Conservation (phyloP, 2,888 invertebrate genomes). For the Kryphioiulus occultus region DNA sequence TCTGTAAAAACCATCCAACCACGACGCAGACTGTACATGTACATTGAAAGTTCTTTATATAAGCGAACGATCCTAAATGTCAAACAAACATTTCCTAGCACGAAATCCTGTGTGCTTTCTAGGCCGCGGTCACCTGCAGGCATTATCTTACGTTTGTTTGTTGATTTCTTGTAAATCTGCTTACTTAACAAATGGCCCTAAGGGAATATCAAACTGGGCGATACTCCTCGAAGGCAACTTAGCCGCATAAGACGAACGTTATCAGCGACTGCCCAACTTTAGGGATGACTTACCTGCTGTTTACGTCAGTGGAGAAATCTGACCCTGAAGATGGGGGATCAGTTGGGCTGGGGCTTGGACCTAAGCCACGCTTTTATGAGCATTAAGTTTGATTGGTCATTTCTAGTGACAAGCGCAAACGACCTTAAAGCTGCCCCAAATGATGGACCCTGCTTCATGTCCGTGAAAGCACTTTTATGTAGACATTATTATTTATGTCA, state of each 20-base stretch:
- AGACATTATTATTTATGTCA: not conserved
- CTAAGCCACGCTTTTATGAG: not conserved
- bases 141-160: not conserved
- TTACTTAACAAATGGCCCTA: not conserved
- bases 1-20: too few relatives aligned
- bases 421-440: not conserved
- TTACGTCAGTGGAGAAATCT: not conserved
- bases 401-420: not conserved
- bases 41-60: not conserved
- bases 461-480: not conserved
- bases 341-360: not conserved
- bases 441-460: not conserved
- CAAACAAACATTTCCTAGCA: not conserved
- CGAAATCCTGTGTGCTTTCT: not conserved
- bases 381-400: slow-evolving; percentile 1
- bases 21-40: not conserved
- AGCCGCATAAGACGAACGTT: not conserved
- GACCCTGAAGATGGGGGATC: not conserved
- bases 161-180: not conserved
- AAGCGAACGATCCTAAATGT: not conserved
- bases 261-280: not conserved
- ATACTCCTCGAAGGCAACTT: not conserved
- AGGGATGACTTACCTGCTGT: not conserved
- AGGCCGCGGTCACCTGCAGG: not conserved
- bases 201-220: not conserved